These are phyloP conservation scores for Genyomyrus donnyi DNA, from an alignment of 2,113 vertebrate species.

Conservation along the genomic window DNA sequence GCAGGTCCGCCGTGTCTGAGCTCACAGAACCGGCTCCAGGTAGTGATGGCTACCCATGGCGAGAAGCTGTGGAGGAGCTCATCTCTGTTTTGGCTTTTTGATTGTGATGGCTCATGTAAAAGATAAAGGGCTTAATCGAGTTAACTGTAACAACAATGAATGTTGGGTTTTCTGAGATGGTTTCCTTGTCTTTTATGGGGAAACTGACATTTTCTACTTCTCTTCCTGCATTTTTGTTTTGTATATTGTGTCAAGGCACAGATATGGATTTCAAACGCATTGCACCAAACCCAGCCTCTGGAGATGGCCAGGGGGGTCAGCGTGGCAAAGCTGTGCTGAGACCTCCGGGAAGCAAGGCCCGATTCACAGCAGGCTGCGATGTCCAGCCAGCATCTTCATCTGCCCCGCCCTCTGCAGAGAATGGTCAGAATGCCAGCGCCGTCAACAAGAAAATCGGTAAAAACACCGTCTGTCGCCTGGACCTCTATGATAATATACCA, in stretches of 20 bases:
- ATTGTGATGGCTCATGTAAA: not conserved
- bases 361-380: slow-evolving; percentile 48
- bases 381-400: slow-evolving; percentile 45
- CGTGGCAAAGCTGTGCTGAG: slow-evolving; percentile 40
- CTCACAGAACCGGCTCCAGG: slow-evolving; percentile 54
- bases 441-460: slow-evolving; percentile 76
- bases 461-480: not conserved
- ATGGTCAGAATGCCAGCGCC: slow-evolving; percentile 51
- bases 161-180: not conserved
- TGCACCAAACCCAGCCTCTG: slow-evolving; percentile 50
- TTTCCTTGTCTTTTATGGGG: not conserved
- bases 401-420: slow-evolving; percentile 38
- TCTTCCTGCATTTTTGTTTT: not conserved
- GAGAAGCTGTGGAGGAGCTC: not conserved
- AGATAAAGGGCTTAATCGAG: not conserved
- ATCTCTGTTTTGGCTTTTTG: not conserved
- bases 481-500: not conserved
- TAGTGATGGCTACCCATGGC: slow-evolving; percentile 23
- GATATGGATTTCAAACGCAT: slow-evolving; percentile 59
- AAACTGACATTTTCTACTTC: slow-evolving; percentile 9
- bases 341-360: slow-evolving; percentile 50
- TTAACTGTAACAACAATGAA: not conserved
- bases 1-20: slow-evolving; percentile 54
- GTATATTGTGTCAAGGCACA: slow-evolving; percentile 48
- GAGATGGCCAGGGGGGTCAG: slow-evolving; percentile 41